phyloP scores from a whole-genome alignment of 2,113 vertebrate genomes.

The Myiozetetes cayanensis region DNA sequence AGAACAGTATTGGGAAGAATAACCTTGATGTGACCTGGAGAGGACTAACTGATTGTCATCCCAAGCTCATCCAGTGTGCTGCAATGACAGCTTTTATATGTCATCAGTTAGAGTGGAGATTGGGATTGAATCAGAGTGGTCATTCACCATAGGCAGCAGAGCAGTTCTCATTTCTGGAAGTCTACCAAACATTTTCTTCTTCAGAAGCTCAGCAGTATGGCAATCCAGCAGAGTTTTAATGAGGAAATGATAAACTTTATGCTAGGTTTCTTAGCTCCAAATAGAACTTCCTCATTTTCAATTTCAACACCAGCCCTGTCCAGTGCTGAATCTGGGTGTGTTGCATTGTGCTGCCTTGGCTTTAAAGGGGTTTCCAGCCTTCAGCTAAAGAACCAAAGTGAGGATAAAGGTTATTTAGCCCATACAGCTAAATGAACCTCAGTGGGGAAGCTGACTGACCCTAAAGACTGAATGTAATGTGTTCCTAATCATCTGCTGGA shows the following conservation, averaged over 20 bases:
- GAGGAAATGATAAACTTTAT: background rate
- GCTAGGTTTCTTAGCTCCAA: background rate
- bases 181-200: background rate
- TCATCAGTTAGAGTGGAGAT: background rate
- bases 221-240: background rate
- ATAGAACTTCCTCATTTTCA: background rate
- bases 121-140: background rate
- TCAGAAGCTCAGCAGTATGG: background rate
- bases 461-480: background rate
- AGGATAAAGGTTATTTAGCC: background rate
- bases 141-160: background rate
- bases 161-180: background rate
- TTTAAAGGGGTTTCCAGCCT: background rate
- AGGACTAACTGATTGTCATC: background rate
- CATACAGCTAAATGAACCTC: background rate
- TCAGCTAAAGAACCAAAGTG: background rate
- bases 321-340: background rate
- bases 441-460: background rate
- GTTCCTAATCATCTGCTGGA: background rate
- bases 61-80: background rate
- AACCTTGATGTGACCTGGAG: background rate
- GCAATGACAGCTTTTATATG: background rate
- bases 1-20: accelerated
- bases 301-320: background rate
- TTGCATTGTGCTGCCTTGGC: background rate